Percentiles rank a stretch among this genome's conserved stretches.
Evolutionary conservation across 2,797 vertebrate genomes (phyloP).

Genomic region (Nannoperca australis): DNA sequence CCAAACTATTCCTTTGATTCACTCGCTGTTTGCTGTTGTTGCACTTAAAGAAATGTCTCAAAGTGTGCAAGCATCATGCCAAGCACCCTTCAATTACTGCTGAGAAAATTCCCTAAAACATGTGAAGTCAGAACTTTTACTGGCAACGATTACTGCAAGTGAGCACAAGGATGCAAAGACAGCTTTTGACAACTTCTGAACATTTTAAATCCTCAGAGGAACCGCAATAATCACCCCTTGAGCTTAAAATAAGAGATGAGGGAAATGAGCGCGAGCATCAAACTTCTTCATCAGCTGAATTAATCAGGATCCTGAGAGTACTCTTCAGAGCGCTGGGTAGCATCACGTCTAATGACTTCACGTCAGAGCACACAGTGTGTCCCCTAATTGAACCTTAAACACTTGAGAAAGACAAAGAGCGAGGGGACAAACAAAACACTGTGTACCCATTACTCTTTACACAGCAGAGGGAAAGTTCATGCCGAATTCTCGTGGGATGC

Average conservation of each 20-base stretch:
- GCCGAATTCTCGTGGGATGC: slow-evolving; percentile 21
- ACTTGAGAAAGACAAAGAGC: slow-evolving; percentile 35
- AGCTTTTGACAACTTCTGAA: slow-evolving; percentile 56
- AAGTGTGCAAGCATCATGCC: not conserved
- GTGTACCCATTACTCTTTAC: slow-evolving; percentile 39
- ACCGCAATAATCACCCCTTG: slow-evolving; percentile 52
- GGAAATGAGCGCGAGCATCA: slow-evolving; percentile 49
- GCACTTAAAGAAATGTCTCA: slow-evolving; percentile 12
- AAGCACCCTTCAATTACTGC: not conserved
- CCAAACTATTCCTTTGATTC: not conserved
- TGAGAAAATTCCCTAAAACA: slow-evolving; percentile 9
- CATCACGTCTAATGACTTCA: slow-evolving; percentile 60
- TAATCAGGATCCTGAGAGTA: slow-evolving; percentile 68
- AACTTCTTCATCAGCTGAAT: slow-evolving; percentile 69
- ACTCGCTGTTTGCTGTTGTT: slow-evolving; percentile 2
- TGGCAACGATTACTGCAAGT: not conserved
- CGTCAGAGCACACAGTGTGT: slow-evolving; percentile 47
- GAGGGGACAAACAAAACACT: slow-evolving; percentile 46
- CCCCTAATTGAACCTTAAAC: slow-evolving; percentile 72
- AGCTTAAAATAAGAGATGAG: slow-evolving; percentile 49
- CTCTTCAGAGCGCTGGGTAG: slow-evolving; percentile 51
- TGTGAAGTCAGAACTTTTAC: slow-evolving; percentile 11
- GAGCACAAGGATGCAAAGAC: slow-evolving; percentile 26
- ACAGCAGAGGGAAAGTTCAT: slow-evolving; percentile 37
- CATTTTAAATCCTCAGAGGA: slow-evolving; percentile 54